Percentiles rank a stretch among this genome's conserved stretches.
Conservation (phyloP, 2,113 vertebrate genomes). For the Thunnus thynnus region DNA sequence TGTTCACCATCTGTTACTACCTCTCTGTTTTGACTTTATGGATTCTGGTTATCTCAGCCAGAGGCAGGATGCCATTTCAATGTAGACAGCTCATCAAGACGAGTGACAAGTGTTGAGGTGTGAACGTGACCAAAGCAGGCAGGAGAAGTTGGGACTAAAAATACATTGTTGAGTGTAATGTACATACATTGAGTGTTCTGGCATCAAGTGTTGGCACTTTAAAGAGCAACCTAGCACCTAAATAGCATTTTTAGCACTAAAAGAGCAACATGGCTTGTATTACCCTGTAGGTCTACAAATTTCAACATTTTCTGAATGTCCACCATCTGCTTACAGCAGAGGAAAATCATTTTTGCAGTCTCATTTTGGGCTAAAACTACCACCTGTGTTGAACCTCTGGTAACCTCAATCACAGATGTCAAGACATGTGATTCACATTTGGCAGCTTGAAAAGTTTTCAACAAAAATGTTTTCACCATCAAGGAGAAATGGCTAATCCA, state of each 20-base stretch:
- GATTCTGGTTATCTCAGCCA: slow-evolving; percentile 44
- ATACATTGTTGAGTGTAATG: slow-evolving; percentile 12
- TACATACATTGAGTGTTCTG: background rate
- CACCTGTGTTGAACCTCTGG: background rate
- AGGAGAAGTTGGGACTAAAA: background rate
- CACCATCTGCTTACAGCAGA: background rate
- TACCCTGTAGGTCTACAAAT: background rate
- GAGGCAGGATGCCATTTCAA: slow-evolving; percentile 39
- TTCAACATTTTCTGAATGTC: background rate
- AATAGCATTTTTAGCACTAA: background rate
- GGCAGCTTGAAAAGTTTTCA: slow-evolving; percentile 10
- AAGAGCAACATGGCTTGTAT: background rate
- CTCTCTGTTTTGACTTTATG: slow-evolving; percentile 49
- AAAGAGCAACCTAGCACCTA: background rate
- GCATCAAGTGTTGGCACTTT: slow-evolving; percentile 12
- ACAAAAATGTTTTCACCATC: background rate
- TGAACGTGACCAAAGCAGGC: slow-evolving; percentile 24
- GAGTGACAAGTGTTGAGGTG: slow-evolving; percentile 48
- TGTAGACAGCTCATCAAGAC: slow-evolving; percentile 54
- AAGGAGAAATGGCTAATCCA: slow-evolving; percentile 5
- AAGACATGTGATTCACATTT: slow-evolving; percentile 10
- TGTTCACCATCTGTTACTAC: slow-evolving; percentile 58
- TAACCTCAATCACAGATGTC: background rate
- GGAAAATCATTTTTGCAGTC: background rate
- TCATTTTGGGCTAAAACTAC: background rate